Evolutionary conservation across 2,888 invertebrate genomes (phyloP), one percentile per base, ranked within the genome.

Genomic region (Beris morrisii): DNA sequence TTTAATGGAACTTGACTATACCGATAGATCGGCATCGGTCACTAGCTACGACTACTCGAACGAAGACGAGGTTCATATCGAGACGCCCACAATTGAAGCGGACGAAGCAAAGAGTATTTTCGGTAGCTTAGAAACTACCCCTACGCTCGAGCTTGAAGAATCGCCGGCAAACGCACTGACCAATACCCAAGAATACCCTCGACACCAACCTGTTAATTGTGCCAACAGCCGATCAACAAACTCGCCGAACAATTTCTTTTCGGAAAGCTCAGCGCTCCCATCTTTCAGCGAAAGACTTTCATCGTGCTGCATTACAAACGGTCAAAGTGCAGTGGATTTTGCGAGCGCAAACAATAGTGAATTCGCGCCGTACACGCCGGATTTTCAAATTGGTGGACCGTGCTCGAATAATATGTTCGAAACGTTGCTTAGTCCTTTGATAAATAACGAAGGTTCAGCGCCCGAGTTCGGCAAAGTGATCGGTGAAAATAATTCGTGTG

Each of bases 1-100:
- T 69, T 73, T 85, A 65, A 82, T 84, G 73, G 86, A 87, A 55
- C 81, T 82, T 53, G 85, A 85, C 64, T 83, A 83, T 57, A 72
- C 75, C 52, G 77, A 75, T 48, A 9, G 38, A 7, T 7, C 38
- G 3, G 75, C 69, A 15, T 45, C 44, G 7, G 15, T 78, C 50
- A 82, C 82, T 63, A 82, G 82, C 66, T 77, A 75, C 38, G 81
- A 80, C 67, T 82, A 83, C 67, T 79, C 77, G 2, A 78, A 82
- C 59, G 82, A 83, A 70, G 82, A 82, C 48, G 69, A 70, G 46
- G 67, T 71, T 32, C 71, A 72, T 45, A 74, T 74, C 30, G 69
- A 71, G 69, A 74, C 74, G 52, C 73, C 73, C 64, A 73, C 70
- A 11, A 73, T 74, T 57, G 73, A 72, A 66, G 67, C 69, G 11